A percentile compares a stretch with the other conserved stretches of the same genome.
phyloP scores from a whole-genome alignment of 2,113 vertebrate genomes.

The Globicephala melas region DNA sequence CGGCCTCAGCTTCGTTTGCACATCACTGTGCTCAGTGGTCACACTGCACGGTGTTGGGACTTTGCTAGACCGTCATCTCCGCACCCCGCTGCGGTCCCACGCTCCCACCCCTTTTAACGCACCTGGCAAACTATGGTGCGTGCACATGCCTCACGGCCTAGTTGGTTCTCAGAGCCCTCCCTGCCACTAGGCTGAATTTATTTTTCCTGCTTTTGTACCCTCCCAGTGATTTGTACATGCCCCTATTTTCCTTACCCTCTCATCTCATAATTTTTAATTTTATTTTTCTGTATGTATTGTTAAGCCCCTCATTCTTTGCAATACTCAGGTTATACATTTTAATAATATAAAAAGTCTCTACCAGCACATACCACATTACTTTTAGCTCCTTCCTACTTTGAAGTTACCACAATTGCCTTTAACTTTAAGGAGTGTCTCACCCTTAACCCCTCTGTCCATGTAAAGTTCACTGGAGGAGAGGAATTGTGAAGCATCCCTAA shows the following conservation, averaged over 20 bases:
- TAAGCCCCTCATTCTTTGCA: neutral
- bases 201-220: neutral
- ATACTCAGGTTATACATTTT: neutral
- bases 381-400: neutral
- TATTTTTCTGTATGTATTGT: neutral
- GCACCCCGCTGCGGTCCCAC: neutral
- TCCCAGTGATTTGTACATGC: neutral
- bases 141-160: fast-evolving
- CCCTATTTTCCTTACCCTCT: neutral
- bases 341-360: neutral
- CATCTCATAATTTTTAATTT: neutral
- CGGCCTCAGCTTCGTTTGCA: neutral
- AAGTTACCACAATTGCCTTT: neutral
- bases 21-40: fast-evolving
- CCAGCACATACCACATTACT: neutral
- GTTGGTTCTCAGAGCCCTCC: fast-evolving
- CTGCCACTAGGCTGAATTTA: neutral
- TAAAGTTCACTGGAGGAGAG: neutral
- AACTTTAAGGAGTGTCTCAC: neutral
- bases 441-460: fast-evolving
- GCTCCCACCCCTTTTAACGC: fast-evolving
- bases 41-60: neutral
- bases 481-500: neutral
- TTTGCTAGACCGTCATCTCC: neutral
- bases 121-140: neutral